These are phyloP conservation scores for Epinephelus awoara DNA, from an alignment of 2,797 vertebrate genomes.

Conservation along the genomic window DNA sequence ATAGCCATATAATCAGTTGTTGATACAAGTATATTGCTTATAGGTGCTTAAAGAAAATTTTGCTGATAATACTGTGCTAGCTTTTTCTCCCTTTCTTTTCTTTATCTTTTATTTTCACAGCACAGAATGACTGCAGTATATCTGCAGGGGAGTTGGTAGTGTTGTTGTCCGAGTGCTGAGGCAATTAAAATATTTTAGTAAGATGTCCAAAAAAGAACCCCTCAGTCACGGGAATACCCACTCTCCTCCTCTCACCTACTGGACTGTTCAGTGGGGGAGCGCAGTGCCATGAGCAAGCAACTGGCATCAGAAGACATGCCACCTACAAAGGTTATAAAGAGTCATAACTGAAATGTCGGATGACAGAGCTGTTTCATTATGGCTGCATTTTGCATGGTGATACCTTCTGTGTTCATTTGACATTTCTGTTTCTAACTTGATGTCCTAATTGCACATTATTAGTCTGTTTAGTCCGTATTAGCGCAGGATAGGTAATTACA, in stretches of 20 bases:
- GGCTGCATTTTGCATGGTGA: slow-evolving; percentile 1
- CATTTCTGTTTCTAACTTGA: slow-evolving; percentile 25
- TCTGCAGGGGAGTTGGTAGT: not conserved
- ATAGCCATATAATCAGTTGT: not conserved
- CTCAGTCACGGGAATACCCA: not conserved
- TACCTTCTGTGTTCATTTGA: slow-evolving; percentile 24
- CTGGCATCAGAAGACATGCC: slow-evolving; percentile 11
- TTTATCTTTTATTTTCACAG: not conserved
- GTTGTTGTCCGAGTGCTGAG: no score
- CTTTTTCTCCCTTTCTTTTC: not conserved
- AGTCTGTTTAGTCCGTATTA: slow-evolving; percentile 18
- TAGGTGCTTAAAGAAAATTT: not conserved
- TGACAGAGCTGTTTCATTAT: slow-evolving; percentile 21
- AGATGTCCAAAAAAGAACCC: not conserved
- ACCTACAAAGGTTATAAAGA: slow-evolving; percentile 7
- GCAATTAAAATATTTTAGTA: not conserved
- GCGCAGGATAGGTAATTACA: slow-evolving; percentile 26
- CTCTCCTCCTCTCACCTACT: slow-evolving; percentile 6
- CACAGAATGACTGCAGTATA: not conserved
- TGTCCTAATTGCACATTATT: slow-evolving; percentile 26
- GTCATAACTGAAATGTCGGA: slow-evolving; percentile 7
- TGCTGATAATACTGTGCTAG: no score
- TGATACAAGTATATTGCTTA: not conserved
- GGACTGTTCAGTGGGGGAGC: not conserved
- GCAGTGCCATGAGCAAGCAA: not conserved